A percentile compares a stretch with the other conserved stretches of the same genome.
phyloP scores from a whole-genome alignment of 2,113 vertebrate species.

The Lucifuga dentata region DNA sequence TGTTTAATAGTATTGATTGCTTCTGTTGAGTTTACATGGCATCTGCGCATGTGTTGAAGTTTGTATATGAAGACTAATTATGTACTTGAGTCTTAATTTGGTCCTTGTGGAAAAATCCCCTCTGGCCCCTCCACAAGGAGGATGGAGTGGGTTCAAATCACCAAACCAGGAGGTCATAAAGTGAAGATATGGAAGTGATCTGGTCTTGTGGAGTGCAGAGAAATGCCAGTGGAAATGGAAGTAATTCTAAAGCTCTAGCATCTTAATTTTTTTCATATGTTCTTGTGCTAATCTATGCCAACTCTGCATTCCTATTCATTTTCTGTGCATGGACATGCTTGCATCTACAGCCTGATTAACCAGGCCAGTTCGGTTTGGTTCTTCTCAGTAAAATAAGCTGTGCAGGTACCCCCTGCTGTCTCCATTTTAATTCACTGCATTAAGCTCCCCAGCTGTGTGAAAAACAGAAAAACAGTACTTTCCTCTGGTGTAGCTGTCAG shows the following conservation, averaged over 20 bases:
- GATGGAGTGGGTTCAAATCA: neutral
- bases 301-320: neutral
- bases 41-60: slow-evolving; percentile 6
- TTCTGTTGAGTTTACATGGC: no score
- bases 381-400: slow-evolving; percentile 4
- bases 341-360: neutral
- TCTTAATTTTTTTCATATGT: neutral
- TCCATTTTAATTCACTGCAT: slow-evolving; percentile 41
- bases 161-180: slow-evolving; percentile 1
- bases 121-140: neutral
- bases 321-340: neutral
- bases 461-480: neutral
- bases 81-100: neutral
- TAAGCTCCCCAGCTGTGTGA: slow-evolving; percentile 2
- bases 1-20: no score
- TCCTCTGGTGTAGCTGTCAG: slow-evolving; percentile 6
- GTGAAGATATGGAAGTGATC: neutral
- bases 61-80: neutral
- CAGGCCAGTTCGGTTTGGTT: slow-evolving; percentile 12
- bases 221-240: no score
- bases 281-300: neutral
- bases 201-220: neutral
- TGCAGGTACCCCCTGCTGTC: slow-evolving; percentile 7
- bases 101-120: neutral
- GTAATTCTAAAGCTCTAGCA: neutral